Percentiles rank a stretch among this genome's conserved stretches.
Conservation (phyloP, 2,113 vertebrate species). For the Ailurus styani region DNA sequence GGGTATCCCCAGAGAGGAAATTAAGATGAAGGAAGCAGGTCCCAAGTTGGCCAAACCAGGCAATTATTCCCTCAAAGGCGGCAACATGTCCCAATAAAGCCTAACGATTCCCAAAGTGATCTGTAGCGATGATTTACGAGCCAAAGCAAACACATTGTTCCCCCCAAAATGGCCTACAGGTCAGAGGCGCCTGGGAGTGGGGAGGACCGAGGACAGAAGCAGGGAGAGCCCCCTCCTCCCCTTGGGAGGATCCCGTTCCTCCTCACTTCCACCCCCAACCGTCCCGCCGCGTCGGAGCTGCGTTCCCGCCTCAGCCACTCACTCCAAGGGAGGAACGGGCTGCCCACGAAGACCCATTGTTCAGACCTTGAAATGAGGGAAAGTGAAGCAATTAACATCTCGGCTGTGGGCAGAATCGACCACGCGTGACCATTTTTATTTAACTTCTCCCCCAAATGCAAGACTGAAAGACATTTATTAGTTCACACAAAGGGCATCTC, state of each 20-base stretch:
- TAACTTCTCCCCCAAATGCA: neutral
- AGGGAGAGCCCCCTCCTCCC: neutral
- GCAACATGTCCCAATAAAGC: fast-evolving
- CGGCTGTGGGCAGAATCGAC: neutral
- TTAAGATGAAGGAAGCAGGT: neutral
- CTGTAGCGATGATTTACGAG: fast-evolving
- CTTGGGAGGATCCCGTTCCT: neutral
- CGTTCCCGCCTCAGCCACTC: neutral
- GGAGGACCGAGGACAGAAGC: fast-evolving
- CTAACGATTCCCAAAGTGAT: fast-evolving
- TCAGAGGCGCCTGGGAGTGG: fast-evolving
- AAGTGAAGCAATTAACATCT: neutral
- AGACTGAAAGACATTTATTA: neutral
- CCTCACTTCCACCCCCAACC: neutral
- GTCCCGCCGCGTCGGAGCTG: fast-evolving
- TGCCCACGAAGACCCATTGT: neutral
- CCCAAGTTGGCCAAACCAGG: fast-evolving
- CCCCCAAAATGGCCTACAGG: neutral
- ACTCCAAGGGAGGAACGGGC: no score
- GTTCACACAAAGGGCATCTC: neutral
- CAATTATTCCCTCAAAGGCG: neutral
- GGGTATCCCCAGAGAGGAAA: neutral
- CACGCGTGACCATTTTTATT: neutral
- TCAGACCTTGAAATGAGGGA: neutral
- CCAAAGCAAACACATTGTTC: fast-evolving